Base-by-base conservation (phyloP, 1,140 invertebrate species). In the Brachionus koreanus region DNA sequence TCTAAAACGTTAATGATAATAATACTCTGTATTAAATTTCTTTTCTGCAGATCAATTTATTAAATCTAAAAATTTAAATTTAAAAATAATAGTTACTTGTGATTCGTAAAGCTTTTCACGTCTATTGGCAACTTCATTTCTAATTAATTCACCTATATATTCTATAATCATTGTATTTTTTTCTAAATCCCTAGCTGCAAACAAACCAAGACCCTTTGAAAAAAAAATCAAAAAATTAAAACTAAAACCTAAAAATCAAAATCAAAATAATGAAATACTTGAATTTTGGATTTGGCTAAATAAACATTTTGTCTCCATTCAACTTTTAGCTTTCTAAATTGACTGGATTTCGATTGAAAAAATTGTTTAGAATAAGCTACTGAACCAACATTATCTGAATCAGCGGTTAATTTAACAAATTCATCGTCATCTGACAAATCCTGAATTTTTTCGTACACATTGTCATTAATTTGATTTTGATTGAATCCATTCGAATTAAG, bases 161-260 rank as follows among this genome's bases (percentile, higher is more conserved):
- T 99, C 98, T 83, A 99, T 99, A 43, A 99, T 95, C 97, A 99
- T 99, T 0, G 96, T 98, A 89, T 98, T 95, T 88, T 97, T 98
- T 87, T 99, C 97, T 82, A 99, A 90, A 89, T 99, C 97, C 43
- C 95, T 90, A 0, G 96, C 95, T 35, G 98, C 97, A 89, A 97
- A 99, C 79, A 99, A 89, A 9, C 98, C 98, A 25, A 99, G 88
- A 0, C 98, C 97, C 90, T 97, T 95, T 83, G 89, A 88, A 85
- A 83, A 83, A 86, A 86, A 16, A 83, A 35, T 65, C 33, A 2
- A 29, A 65, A 69, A n/a, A 5, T 29, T 65, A 29, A 2, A 23
- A 65, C 12, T 23, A 16, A 61, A 61, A 61, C 7, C 7, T n/a
- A 61, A 16, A n/a, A 25, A 29, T 23, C n/a, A n/a, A n/a, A n/a